A percentile compares a stretch with the other conserved stretches of the same genome.
Evolutionary conservation across 2,113 vertebrate species (phyloP).

Genomic region (Alectura lathami): DNA sequence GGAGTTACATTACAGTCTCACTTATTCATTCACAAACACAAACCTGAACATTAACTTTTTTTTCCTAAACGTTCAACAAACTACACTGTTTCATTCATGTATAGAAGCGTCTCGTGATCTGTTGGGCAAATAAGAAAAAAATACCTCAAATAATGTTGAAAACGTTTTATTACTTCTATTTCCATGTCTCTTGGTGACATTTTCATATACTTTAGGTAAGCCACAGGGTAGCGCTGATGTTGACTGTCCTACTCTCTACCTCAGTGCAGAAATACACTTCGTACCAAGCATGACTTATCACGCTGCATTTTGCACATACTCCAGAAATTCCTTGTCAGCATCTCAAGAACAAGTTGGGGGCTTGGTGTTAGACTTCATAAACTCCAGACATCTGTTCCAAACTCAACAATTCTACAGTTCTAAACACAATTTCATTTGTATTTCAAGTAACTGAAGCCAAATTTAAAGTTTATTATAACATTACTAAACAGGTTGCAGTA

Average conservation of each 20-base stretch:
- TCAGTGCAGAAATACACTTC: neutral
- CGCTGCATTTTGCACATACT: accelerated
- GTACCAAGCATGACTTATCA: neutral
- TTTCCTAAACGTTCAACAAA: neutral
- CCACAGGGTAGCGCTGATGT: neutral
- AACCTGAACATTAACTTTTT: neutral
- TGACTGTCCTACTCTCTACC: neutral
- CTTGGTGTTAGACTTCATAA: neutral
- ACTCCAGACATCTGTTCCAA: neutral
- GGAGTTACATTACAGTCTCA: neutral
- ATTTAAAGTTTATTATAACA: neutral
- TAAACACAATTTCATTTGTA: neutral
- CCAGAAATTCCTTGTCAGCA: neutral
- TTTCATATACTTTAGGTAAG: neutral
- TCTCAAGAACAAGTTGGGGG: neutral
- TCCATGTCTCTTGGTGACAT: neutral
- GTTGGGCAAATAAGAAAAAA: neutral
- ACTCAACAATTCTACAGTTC: neutral
- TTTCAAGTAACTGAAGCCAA: neutral
- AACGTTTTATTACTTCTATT: neutral
- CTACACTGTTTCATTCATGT: neutral
- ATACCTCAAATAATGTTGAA: neutral
- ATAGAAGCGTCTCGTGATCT: neutral
- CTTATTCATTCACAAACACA: neutral
- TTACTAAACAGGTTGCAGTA: neutral